Evolutionary conservation across 2,113 vertebrate genomes (phyloP), one percentile per base, ranked within the genome.

Genomic region (Macroglossus sobrinus): DNA sequence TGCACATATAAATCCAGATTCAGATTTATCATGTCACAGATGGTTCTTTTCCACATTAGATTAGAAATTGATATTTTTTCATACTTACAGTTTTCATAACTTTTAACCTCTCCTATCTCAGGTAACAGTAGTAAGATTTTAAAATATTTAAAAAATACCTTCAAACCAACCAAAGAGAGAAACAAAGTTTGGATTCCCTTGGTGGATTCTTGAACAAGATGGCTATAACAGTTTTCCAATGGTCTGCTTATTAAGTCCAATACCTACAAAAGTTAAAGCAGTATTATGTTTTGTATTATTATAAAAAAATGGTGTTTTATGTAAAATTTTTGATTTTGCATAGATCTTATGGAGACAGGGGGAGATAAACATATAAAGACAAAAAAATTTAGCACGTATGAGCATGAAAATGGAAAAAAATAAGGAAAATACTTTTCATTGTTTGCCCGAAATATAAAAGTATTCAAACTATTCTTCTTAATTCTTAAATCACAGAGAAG

Each of bases 81-180:
- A 84, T 18, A 68, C 24, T 68, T 47, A 80, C 0, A 84, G 30
- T 82, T 87, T 89, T 47, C 10, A 64, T 63, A 72, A 81, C 10
- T 69, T 94, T 72, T 78, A 91, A 78, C 1, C 7, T 74, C n/a
- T 47, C 38, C 33, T 93, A 74, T 78, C 19, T 94, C 33, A 88
- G 45, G 21, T 71, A 84, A 93, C 1, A 81, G 19, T 35, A 80
- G 38, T 94, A 72, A 74, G 14, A 90, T 33, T 93, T 89, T 61
- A 97, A 96, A 97, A 95, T 40, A 92, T 14, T 89, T 13, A 43
- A 90, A 40, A 95, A 94, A 98, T 98, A 99, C 99, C 93, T 99
- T 99, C 76, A 99, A 97, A 79, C 99, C 99, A 92, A 99, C 97
- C 85, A 99, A 98, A 21, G 99, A 99, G 28, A 99, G 98, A 91